Evolutionary conservation across 1,140 invertebrate species (phyloP).

Genomic region (Drosophila fuyamai): DNA sequence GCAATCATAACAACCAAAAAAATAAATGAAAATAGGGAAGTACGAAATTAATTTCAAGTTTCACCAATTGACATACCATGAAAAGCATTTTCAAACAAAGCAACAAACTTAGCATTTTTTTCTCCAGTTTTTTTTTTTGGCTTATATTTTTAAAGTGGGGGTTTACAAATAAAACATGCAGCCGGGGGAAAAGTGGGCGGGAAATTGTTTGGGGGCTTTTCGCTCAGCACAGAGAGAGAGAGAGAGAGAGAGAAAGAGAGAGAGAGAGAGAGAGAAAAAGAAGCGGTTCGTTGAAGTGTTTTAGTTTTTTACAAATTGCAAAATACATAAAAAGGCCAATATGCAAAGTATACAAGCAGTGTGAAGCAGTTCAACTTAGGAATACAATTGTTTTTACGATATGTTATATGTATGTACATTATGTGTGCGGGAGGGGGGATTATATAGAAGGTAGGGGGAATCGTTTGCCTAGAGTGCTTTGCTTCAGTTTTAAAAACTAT

Average conservation of each 20-base stretch:
- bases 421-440: conserved; percentile 8
- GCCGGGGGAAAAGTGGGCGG: not conserved
- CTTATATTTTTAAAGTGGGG: not conserved
- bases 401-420: conserved; percentile 20
- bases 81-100: conserved; percentile 55
- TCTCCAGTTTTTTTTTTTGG: conserved; percentile 2
- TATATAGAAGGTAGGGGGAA: not conserved
- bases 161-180: conserved; percentile 43
- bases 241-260: conserved; percentile 2
- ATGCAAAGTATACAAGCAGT: conserved; percentile 68
- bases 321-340: conserved; percentile 59
- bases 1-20: conserved; percentile 33
- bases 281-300: conserved; percentile 22
- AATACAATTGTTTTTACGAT: conserved; percentile 4
- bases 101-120: conserved; percentile 51
- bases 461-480: conserved; percentile 35
- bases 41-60: conserved; percentile 30
- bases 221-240: conserved; percentile 16
- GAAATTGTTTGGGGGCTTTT: not conserved
- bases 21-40: not conserved
- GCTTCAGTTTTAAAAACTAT: conserved; percentile 33
- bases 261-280: conserved; percentile 19
- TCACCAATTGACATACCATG: conserved; percentile 62
- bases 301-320: conserved; percentile 23
- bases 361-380: conserved; percentile 56